Percentiles rank a stretch among this genome's conserved stretches.
These are phyloP conservation scores for Cnemophilus loriae DNA, from an alignment of 2,113 vertebrate species.

Conservation along the genomic window DNA sequence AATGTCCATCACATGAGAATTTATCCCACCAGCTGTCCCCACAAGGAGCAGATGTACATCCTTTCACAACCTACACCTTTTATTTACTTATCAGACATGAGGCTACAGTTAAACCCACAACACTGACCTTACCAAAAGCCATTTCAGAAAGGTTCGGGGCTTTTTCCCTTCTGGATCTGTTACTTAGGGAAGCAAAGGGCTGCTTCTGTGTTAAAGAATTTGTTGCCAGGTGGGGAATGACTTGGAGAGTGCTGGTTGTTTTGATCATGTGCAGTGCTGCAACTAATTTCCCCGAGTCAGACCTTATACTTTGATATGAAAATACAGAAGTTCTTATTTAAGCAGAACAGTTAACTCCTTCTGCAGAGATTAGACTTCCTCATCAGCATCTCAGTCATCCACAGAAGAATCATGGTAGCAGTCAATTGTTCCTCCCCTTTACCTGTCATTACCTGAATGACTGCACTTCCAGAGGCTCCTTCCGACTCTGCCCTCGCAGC, in stretches of 20 bases:
- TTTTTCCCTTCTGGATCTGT: neutral
- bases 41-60: neutral
- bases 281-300: neutral
- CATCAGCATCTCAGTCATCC: neutral
- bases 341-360: neutral
- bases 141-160: neutral
- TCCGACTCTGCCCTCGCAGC: slow-evolving; percentile 88
- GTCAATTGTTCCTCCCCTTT: neutral
- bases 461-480: slow-evolving; percentile 90
- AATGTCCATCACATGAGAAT: neutral
- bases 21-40: neutral
- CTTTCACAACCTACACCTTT: neutral
- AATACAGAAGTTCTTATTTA: neutral
- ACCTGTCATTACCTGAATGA: slow-evolving; percentile 84
- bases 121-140: neutral
- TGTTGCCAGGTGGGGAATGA: neutral
- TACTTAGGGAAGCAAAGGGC: neutral
- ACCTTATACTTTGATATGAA: neutral
- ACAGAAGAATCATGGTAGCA: neutral
- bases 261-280: neutral
- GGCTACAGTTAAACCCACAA: neutral
- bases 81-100: neutral
- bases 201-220: neutral
- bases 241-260: neutral
- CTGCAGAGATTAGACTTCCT: neutral